Conservation (phyloP, 2,888 invertebrate species). For the Aphidius colemani region DNA sequence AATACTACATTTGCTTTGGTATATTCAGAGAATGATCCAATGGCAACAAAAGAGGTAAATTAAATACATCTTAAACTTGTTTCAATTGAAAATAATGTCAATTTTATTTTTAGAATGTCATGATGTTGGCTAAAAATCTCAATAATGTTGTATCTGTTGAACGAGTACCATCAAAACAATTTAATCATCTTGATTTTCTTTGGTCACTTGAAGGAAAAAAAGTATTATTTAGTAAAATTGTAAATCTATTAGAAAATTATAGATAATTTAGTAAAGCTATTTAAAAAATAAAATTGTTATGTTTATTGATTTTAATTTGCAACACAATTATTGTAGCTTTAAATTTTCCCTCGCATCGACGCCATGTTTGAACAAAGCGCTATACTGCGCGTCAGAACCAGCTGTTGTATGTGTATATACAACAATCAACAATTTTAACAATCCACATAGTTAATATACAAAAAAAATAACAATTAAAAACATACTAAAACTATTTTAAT, state of each 20-base stretch:
- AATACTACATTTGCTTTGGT: constrained; percentile 37
- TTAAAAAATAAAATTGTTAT: no score
- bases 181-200: constrained; percentile 34
- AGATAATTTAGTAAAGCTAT: not conserved
- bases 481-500: no score
- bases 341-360: no score
- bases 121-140: constrained; percentile 30
- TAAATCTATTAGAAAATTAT: constrained; percentile 27
- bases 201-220: constrained; percentile 34
- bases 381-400: no score
- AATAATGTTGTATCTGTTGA: constrained; percentile 29
- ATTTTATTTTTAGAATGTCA: constrained; percentile 32
- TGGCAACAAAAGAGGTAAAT: constrained; percentile 30
- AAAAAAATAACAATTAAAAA: no score
- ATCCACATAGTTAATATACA: no score
- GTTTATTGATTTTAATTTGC: no score
- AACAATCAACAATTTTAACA: no score
- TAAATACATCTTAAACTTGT: not conserved
- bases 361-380: no score
- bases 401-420: no score
- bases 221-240: constrained; percentile 34
- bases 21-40: constrained; percentile 38
- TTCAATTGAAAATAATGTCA: not conserved
- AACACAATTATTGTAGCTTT: no score
- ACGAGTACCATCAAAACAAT: constrained; percentile 22